phyloP scores from a whole-genome alignment of 2,113 vertebrate genomes.

The Leucosticte australis region DNA sequence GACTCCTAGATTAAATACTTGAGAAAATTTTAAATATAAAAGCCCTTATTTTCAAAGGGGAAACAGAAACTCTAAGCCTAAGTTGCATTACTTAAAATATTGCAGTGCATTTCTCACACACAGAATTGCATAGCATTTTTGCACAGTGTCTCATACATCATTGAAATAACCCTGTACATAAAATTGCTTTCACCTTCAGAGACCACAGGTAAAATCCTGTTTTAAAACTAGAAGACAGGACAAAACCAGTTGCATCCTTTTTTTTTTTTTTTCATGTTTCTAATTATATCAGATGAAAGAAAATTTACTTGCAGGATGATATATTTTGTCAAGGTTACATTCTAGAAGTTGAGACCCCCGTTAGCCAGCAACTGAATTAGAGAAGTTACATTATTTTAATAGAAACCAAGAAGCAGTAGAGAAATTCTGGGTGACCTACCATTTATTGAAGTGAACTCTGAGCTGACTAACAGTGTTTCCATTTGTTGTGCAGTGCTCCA shows the following conservation, averaged over 20 bases:
- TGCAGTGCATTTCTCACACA: not conserved
- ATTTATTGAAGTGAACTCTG: not conserved
- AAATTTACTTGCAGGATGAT: not conserved
- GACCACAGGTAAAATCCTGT: not conserved
- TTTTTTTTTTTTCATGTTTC: not conserved
- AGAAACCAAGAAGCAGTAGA: not conserved
- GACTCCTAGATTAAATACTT: not conserved
- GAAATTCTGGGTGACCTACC: not conserved
- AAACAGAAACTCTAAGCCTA: not conserved
- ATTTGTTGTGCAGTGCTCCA: not conserved
- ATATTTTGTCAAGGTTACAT: not conserved
- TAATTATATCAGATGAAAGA: not conserved
- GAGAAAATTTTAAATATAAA: not conserved
- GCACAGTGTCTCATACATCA: not conserved
- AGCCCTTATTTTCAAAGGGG: not conserved
- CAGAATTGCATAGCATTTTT: not conserved
- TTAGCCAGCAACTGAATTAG: not conserved
- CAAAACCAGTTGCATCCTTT: not conserved
- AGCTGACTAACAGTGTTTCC: not conserved
- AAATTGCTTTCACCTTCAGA: not conserved
- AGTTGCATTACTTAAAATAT: not conserved
- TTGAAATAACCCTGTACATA: not conserved
- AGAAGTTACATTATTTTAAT: not conserved
- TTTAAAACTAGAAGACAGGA: not conserved
- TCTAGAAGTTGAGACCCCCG: not conserved